Percentiles rank a stretch among this genome's conserved stretches.
Conservation (phyloP, 2,888 invertebrate genomes). For the Barypeithes pellucidus region DNA sequence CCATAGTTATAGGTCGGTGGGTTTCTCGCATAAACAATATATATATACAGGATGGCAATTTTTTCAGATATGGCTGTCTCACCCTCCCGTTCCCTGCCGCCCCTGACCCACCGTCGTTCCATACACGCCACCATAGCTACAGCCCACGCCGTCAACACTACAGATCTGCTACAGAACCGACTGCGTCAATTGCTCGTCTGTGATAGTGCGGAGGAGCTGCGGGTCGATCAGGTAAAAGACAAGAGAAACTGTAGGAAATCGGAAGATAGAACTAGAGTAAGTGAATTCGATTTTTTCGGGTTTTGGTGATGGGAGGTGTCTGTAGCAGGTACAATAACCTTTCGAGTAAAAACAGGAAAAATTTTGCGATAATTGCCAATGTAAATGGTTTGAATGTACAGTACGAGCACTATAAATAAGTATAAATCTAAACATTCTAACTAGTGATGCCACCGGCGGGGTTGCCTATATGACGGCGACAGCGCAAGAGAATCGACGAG, state of each 20-base stretch:
- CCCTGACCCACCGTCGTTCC: constrained; percentile 72
- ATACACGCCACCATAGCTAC: constrained; percentile 76
- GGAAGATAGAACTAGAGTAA: constrained; percentile 38
- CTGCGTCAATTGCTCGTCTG: constrained; percentile 83
- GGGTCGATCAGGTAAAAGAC: constrained; percentile 68
- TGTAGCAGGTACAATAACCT: neutral
- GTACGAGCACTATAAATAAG: no score
- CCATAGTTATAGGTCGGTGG: no score
- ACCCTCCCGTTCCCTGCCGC: constrained; percentile 73
- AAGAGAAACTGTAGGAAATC: constrained; percentile 29
- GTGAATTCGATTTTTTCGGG: constrained; percentile 7
- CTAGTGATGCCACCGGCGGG: no score
- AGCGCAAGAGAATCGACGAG: no score
- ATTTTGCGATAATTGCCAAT: neutral
- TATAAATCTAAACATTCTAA: no score
- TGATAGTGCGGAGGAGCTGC: constrained; percentile 80
- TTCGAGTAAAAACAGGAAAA: neutral
- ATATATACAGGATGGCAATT: no score
- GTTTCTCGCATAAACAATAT: no score
- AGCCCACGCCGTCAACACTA: constrained; percentile 71
- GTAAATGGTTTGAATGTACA: no score
- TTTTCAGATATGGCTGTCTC: constrained; percentile 70
- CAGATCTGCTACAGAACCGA: constrained; percentile 84
- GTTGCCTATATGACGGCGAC: no score
- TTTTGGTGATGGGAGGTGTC: neutral